phyloP scores from a whole-genome alignment of 2,888 invertebrate genomes.

The Ceraclea dissimilis region DNA sequence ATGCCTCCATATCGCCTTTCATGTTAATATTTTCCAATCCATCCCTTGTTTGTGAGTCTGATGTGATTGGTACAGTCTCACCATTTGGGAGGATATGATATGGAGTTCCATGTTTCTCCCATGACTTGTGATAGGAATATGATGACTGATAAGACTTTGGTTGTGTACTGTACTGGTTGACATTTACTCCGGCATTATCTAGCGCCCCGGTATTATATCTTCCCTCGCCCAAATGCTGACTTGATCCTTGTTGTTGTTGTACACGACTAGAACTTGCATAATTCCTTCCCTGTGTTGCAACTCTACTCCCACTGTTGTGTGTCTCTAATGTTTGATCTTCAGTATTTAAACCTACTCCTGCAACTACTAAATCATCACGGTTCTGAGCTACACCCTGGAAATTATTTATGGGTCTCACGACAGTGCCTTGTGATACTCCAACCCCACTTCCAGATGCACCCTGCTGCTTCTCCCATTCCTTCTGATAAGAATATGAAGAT shows the following conservation, averaged over 20 bases:
- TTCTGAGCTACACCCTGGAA: slow-evolving; percentile 15
- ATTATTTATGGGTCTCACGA: not conserved
- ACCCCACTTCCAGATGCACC: slow-evolving; percentile 2
- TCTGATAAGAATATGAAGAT: slow-evolving; percentile 19
- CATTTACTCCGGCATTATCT: slow-evolving; percentile 9
- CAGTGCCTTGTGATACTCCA: not conserved
- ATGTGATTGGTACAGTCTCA: not conserved
- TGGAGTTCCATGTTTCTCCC: slow-evolving; percentile 47
- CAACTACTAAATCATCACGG: slow-evolving; percentile 10
- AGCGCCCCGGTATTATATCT: not conserved
- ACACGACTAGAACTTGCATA: slow-evolving; percentile 1
- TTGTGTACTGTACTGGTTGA: not conserved
- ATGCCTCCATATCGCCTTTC: slow-evolving; percentile 1
- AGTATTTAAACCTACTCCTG: slow-evolving; percentile 31
- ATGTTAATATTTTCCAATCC: not conserved
- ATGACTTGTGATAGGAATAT: slow-evolving; percentile 46
- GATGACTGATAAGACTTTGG: slow-evolving; percentile 46
- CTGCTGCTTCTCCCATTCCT: slow-evolving; percentile 18
- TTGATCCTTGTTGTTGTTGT: not conserved
- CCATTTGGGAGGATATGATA: slow-evolving; percentile 43
- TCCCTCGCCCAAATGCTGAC: not conserved
- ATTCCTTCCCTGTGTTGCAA: slow-evolving; percentile 10
- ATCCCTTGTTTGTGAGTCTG: not conserved
- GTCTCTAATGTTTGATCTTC: slow-evolving; percentile 30
- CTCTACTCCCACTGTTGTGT: slow-evolving; percentile 20